A percentile compares a stretch with the other conserved stretches of the same genome.
Conservation (phyloP, 2,113 vertebrate genomes). For the Dicrurus megarhynchus region DNA sequence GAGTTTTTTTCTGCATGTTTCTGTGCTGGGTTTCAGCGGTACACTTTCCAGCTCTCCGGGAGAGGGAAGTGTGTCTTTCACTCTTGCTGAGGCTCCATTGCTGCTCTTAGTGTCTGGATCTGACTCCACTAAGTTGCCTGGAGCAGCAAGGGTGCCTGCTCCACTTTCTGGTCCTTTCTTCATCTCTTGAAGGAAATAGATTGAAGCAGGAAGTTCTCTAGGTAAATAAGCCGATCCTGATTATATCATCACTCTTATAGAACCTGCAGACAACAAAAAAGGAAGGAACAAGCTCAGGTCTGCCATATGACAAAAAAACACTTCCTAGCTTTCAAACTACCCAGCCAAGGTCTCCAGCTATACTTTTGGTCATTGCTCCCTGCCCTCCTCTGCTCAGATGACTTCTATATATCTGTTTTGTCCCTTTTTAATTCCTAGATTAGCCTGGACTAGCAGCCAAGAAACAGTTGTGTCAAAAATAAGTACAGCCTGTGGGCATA, state of each 20-base stretch:
- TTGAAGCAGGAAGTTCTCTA: neutral
- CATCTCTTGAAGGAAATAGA: constrained; percentile 17
- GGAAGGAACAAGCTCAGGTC: neutral
- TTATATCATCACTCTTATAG: neutral
- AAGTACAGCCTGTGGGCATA: neutral
- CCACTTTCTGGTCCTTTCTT: neutral
- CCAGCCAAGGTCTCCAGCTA: neutral
- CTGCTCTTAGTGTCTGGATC: neutral
- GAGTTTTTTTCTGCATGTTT: constrained; percentile 68
- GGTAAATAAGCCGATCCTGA: neutral
- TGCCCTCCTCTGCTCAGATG: neutral
- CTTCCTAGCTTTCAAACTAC: neutral
- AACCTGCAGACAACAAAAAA: neutral
- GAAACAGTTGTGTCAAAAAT: neutral
- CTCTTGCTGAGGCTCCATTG: neutral
- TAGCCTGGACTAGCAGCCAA: neutral
- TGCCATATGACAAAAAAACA: neutral
- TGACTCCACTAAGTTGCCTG: neutral
- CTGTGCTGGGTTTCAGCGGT: neutral
- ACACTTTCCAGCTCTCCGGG: neutral
- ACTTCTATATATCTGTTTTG: neutral
- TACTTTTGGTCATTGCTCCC: neutral
- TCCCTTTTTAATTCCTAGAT: neutral
- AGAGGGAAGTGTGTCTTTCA: neutral
- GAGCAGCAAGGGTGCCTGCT: neutral